Percentiles rank a stretch among this genome's conserved stretches.
Conservation (phyloP, 2,797 vertebrate genomes). For the Falco biarmicus region DNA sequence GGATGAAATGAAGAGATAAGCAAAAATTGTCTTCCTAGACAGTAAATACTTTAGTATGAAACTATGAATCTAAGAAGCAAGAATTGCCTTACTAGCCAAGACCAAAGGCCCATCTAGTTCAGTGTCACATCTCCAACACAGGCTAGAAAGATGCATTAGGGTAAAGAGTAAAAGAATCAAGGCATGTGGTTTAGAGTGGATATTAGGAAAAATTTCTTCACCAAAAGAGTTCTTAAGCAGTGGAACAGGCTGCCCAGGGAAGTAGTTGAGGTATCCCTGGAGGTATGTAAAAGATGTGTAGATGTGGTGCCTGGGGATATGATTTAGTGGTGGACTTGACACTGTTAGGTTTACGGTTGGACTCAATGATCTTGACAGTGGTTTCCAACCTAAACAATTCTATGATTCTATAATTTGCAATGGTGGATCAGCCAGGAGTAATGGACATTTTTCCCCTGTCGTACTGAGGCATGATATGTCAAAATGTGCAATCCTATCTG, state of each 20-base stretch:
- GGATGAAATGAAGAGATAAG: background rate
- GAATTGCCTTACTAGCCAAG: background rate
- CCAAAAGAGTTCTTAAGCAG: background rate
- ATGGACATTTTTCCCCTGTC: background rate
- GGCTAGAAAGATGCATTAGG: background rate
- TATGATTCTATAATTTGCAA: background rate
- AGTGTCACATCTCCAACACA: background rate
- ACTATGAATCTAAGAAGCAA: background rate
- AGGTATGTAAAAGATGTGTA: too few species aligned
- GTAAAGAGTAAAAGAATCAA: background rate
- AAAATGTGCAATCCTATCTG: background rate
- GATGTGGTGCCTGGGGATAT: too few species aligned
- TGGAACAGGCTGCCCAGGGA: background rate
- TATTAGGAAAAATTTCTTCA: too few species aligned
- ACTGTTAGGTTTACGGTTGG: too few species aligned
- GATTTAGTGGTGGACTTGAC: too few species aligned
- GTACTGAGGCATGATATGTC: background rate
- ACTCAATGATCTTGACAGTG: too few species aligned
- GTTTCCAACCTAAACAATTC: background rate
- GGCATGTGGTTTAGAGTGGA: background rate
- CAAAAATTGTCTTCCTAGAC: background rate
- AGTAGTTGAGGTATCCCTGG: background rate
- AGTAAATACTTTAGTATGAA: background rate
- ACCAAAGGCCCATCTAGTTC: background rate
- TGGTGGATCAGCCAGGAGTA: background rate